phyloP scores from a whole-genome alignment of 2,888 invertebrate species.

The Nymphalis c-album region DNA sequence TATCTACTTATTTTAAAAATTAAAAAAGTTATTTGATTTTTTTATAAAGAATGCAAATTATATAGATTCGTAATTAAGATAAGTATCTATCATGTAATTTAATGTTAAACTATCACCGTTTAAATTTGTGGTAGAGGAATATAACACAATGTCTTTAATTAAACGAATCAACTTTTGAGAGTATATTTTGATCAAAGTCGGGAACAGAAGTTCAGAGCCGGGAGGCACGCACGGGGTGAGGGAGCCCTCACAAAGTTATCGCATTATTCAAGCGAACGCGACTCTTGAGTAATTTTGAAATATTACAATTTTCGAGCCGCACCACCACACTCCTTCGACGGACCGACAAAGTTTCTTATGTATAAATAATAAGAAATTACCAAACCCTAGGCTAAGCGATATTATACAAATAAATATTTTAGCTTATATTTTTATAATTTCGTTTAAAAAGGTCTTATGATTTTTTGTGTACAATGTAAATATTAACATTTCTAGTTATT shows the following conservation, averaged over 20 bases:
- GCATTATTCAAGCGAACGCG: conserved; percentile 80
- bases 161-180: conserved; percentile 51
- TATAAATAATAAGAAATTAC: conserved; percentile 20
- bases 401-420: background rate
- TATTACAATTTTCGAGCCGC: conserved; percentile 79
- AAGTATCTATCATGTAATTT: background rate
- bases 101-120: background rate
- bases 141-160: conserved; percentile 31
- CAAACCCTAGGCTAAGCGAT: conserved; percentile 2
- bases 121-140: background rate
- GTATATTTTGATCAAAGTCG: conserved; percentile 78
- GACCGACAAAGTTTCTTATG: conserved; percentile 45
- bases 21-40: no score
- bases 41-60: background rate
- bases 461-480: no score
- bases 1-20: no score
- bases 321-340: conserved; percentile 55
- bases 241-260: conserved; percentile 71
- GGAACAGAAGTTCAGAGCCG: conserved; percentile 75
- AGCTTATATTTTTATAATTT: background rate
- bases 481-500: no score
- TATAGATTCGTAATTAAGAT: background rate
- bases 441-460: no score
- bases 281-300: conserved; percentile 82
- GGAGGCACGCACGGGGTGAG: conserved; percentile 68